Base-by-base conservation (phyloP, 2,888 invertebrate genomes). In the Cataglyphis rosenhaueri region DNA sequence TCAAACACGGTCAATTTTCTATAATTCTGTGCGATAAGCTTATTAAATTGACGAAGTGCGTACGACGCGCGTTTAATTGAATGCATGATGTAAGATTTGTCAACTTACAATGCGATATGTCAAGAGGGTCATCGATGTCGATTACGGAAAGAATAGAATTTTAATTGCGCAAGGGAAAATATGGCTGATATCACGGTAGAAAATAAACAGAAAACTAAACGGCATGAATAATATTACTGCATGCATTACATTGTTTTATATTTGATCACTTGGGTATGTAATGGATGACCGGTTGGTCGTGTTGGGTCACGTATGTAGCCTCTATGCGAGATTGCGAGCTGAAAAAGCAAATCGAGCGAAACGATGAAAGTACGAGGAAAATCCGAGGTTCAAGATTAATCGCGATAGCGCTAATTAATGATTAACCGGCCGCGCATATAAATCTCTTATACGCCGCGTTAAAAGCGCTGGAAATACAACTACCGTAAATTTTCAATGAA, bases 351-450 rank as follows among this genome's bases (percentile, higher is more conserved):
- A 59, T 44, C 32, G 66, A 66, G 66, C 76, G 76, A 29, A 52
- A 52, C 65, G 76, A 59, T 41, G 57, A 70, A 59, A 21, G 70
- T 41, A 15, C 18, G 29, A 41, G 68, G 57, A 78, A 78, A 78
- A 44, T 57, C 41, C 48, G 70, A 15, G 70, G 32, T 44, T 55
- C 32, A 25, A 78, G 70, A 70, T 70, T 78, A 78, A 78, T 78
- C 59, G 78, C 70, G 78, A 78, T 78, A 78, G 21, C 70, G 78
- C 70, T 78, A 78, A 78, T 78, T 78, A 78, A 78, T 70, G 78
- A 78, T 78, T 78, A 78, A 78, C 78, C 59, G 44, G 41, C 41
- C 44, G 78, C 70, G 78, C 65, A 29, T 32, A 70, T 78, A 70
- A 78, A 78, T 78, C 78, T 59, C 68, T 65, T 52, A 12, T 38